Evolutionary conservation across 1,140 invertebrate species (phyloP), one percentile per base, ranked within the genome.

Genomic region (Pentalonia nigronervosa): DNA sequence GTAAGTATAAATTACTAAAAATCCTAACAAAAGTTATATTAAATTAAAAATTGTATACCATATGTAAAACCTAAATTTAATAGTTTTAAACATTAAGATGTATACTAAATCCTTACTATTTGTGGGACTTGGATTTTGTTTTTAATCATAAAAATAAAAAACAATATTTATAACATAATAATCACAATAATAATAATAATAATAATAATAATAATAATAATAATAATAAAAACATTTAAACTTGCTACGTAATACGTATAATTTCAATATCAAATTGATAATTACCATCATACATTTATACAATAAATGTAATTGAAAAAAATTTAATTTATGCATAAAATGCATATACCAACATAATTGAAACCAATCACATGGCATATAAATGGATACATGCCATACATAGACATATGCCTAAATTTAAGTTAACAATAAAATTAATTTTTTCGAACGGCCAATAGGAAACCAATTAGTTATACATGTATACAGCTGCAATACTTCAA

Each of bases 141-240:
- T 83, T 83, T 36, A 83, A 34, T 36, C 60, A 76, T 76, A 76
- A 76, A 76, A 76, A 83, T 36, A 67, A 86, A 47, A 45, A 30
- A 86, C 36, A 86, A 86, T 47, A 84, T 84, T 41, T 84, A 86
- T 47, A 86, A 86, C 41, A 47, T 45, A 86, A 14, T 47, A 41
- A 86, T 86, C 23, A 86, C 9, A 86, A 86, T 86, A 86, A 83
- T 30, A 84, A 36, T 8, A 60, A 67, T 67, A 76, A 30, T 41
- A 86, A 86, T 86, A 86, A 83, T 30, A 84, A 36, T 8, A 89
- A 23, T 36, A 67, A 67, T 30, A n/a, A 67, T 67, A 67, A 30
- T 30, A 60, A 67, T 67, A 76, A 30, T 41, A 56, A 41, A 53
- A 89, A 89, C 87, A 89, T 89, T 89, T 89, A 89, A 89, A 89